Evolutionary conservation across 2,113 vertebrate genomes (phyloP).

Genomic region (Mobula hypostoma): DNA sequence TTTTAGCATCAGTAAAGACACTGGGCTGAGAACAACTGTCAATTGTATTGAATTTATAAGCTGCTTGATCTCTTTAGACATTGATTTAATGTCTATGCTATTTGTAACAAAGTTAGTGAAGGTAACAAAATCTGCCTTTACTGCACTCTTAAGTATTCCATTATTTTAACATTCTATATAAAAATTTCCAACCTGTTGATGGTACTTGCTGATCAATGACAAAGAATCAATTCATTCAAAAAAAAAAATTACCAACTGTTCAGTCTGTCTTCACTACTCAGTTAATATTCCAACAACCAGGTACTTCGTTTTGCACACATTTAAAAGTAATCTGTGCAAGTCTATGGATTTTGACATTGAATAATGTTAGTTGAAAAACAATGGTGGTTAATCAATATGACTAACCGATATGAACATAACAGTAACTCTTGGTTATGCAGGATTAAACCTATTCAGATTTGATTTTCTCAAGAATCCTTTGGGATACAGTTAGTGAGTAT

Average conservation of each 20-base stretch:
- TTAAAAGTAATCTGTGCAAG: background rate
- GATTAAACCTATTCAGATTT: background rate
- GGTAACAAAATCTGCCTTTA: constrained; percentile 16
- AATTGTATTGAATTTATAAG: constrained; percentile 6
- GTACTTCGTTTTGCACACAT: background rate
- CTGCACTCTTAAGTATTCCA: background rate
- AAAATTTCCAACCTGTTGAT: background rate
- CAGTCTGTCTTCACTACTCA: background rate
- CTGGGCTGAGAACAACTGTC: background rate
- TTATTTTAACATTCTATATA: background rate
- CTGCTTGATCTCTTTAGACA: constrained; percentile 7
- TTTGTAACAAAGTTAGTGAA: constrained; percentile 1
- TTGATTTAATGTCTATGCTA: background rate
- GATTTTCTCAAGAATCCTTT: background rate
- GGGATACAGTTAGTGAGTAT: background rate
- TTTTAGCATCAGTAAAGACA: background rate
- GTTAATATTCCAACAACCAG: background rate
- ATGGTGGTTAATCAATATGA: background rate
- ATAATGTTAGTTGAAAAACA: too few relatives aligned
- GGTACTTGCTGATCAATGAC: background rate
- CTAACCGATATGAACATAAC: too few relatives aligned
- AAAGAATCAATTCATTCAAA: background rate
- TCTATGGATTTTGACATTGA: background rate
- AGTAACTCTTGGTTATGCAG: background rate
- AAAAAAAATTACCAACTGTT: background rate